phyloP scores from a whole-genome alignment of 2,113 vertebrate species.

The Gopherus evgoodei region DNA sequence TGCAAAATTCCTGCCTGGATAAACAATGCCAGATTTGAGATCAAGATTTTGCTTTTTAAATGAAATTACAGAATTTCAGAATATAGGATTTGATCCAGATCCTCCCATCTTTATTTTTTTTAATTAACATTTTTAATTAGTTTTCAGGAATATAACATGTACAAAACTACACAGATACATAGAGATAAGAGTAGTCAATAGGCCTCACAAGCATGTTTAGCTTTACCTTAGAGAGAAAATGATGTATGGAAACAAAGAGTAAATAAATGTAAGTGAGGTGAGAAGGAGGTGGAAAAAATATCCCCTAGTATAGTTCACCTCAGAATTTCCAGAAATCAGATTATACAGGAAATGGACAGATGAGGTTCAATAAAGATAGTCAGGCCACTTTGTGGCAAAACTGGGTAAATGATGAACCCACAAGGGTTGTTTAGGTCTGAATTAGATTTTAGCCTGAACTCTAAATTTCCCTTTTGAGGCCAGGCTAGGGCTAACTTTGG shows the following conservation, averaged over 20 bases:
- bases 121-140: constrained; percentile 43
- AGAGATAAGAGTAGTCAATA: constrained; percentile 45
- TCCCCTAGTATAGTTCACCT: constrained; percentile 25
- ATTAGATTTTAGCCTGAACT: not conserved
- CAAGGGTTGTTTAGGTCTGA: not conserved
- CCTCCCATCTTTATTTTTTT: constrained; percentile 37
- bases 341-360: constrained; percentile 12
- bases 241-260: not conserved
- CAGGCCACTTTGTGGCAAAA: not conserved
- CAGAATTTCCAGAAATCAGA: not conserved
- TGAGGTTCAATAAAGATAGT: not conserved
- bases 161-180: not conserved
- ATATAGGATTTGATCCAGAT: not conserved
- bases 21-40: constrained; percentile 32
- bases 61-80: not conserved
- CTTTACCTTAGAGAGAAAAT: constrained; percentile 5
- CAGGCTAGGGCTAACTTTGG: not conserved
- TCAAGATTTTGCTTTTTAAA: not conserved
- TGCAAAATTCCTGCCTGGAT: constrained; percentile 24
- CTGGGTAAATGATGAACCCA: not conserved
- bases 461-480: not conserved
- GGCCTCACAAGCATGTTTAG: constrained; percentile 62
- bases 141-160: not conserved
- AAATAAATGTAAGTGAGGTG: not conserved
- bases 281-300: not conserved